Evolutionary conservation across 2,797 vertebrate genomes (phyloP), one percentile per base, ranked within the genome.

Genomic region (Psittacula echo): DNA sequence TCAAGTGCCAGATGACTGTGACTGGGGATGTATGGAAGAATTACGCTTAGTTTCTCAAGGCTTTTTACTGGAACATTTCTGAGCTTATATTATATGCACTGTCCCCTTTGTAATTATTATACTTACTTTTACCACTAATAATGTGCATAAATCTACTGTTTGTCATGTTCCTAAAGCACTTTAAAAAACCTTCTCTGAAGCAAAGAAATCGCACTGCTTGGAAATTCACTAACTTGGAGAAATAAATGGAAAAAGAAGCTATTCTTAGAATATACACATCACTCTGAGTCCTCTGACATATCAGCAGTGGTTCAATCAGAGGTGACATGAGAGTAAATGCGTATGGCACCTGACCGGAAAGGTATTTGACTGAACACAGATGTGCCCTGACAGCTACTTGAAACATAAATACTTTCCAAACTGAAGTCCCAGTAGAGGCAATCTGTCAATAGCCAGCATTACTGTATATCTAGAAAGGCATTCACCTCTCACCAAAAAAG

Each of bases 301-400:
- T 77, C 81, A 93, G 45, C 71, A 82, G 29, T 68, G 51, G 90
- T 92, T 95, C 92, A 83, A 68, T 24, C 53, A 93, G 96, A 93
- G 90, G 84, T 92, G 96, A 95, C 29, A 9, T 18, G 53, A 95
- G 80, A 96, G 78, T 77, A 94, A 95, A 94, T 80, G 77, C 83
- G 94, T 71, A 94, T 76, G 96, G 91, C 90, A 94, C 90, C 93
- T 95, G 93, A 72, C 75, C 75, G 45, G 32, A 56, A 92, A 93
- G 84, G 91, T 71, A 92, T 92, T 0, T 95, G 86, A 96, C 82
- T 86, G 75, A 93, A 96, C 56, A 85, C 66, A 95, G 86, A 94
- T 89, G 85, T 87, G 88, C 34, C 29, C 48, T 93, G 93, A 96
- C 93, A 96, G 90, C 81, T 89, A 87, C 91, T 92, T 96, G 88